Evolutionary conservation across 2,797 vertebrate genomes (phyloP).

Genomic region (Gymnoscopelus microlampas): DNA sequence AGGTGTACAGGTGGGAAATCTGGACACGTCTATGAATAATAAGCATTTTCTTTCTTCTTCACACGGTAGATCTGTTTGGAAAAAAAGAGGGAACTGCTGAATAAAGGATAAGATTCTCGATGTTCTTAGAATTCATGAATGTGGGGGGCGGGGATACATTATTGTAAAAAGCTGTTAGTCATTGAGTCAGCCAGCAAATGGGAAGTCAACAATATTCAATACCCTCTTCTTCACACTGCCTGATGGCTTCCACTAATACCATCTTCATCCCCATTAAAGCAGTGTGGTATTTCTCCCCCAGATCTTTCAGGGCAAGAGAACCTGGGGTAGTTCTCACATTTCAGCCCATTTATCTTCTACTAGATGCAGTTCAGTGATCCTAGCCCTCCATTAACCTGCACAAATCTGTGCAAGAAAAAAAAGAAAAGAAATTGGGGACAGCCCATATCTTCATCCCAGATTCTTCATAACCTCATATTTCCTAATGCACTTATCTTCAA

Average conservation of each 20-base stretch:
- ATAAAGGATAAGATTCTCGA: constrained; percentile 32
- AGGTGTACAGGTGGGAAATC: constrained; percentile 53
- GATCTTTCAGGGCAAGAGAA: constrained; percentile 62
- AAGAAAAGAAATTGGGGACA: constrained; percentile 49
- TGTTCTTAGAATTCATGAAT: constrained; percentile 32
- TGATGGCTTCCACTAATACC: constrained; percentile 44
- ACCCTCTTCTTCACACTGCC: constrained; percentile 48
- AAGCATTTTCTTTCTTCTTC: constrained; percentile 35
- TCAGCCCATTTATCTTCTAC: constrained; percentile 76
- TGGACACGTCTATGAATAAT: constrained; percentile 48
- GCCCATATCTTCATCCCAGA: constrained; percentile 55
- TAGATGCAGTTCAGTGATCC: constrained; percentile 74
- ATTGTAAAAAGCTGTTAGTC: constrained; percentile 40
- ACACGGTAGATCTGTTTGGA: constrained; percentile 38
- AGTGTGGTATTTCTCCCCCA: constrained; percentile 54
- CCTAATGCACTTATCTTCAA: constrained; percentile 38
- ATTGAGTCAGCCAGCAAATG: constrained; percentile 55
- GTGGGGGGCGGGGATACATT: constrained; percentile 44
- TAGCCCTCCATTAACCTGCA: constrained; percentile 72
- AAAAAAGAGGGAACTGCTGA: constrained; percentile 16
- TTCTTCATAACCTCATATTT: constrained; percentile 44
- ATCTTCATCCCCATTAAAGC: constrained; percentile 62
- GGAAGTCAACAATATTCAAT: constrained; percentile 65
- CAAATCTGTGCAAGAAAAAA: constrained; percentile 65
- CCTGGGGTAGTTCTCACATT: constrained; percentile 76